Evolutionary conservation across 2,888 invertebrate species (phyloP), one percentile per base, ranked within the genome.

Genomic region (Apoderus coryli): DNA sequence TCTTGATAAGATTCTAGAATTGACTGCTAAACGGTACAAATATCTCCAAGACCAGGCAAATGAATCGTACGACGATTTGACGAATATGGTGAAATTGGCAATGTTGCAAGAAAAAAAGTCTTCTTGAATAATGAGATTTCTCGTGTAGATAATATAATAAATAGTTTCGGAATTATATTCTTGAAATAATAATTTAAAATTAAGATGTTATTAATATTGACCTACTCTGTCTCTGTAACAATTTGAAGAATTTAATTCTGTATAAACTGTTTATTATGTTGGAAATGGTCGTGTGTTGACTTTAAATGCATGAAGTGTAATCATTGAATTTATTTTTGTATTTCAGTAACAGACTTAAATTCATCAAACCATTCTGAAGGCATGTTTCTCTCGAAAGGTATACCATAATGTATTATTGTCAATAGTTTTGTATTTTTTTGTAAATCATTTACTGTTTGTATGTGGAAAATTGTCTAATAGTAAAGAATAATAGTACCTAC

Each of bases 281-380:
- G n/a, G 12, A 4, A 26, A 13, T 5, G n/a, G 7, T 24, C 13
- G 13, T 13, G n/a, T 4, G 10, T 19, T 22, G 7, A 6, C 10
- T 29, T 29, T 6, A 4, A 10, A 12, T 22, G 22, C 5, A 10
- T 4, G 4, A 29, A 22, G 7, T 30, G n/a, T n/a, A n/a, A n/a
- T n/a, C n/a, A n/a, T n/a, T n/a, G n/a, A 30, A 33, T 31, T 36
- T 29, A 31, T 32, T 44, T 44, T 47, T 47, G 34, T 47, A 42
- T 53, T 54, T 50, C 49, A 54, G 54, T 48, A 39, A 46, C 46
- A 47, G 52, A 52, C 45, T 48, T 52, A 56, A 54, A 51, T 53
- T 48, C 48, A 44, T 48, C 52, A 53, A 49, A 48, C 46, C 45
- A 41, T 50, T 52, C 47, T 48, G 50, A 51, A 40, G 47, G n/a